Evolutionary conservation across 1,140 invertebrate genomes (phyloP), one percentile per base, ranked within the genome.

Genomic region (Xylocopa sonorina): DNA sequence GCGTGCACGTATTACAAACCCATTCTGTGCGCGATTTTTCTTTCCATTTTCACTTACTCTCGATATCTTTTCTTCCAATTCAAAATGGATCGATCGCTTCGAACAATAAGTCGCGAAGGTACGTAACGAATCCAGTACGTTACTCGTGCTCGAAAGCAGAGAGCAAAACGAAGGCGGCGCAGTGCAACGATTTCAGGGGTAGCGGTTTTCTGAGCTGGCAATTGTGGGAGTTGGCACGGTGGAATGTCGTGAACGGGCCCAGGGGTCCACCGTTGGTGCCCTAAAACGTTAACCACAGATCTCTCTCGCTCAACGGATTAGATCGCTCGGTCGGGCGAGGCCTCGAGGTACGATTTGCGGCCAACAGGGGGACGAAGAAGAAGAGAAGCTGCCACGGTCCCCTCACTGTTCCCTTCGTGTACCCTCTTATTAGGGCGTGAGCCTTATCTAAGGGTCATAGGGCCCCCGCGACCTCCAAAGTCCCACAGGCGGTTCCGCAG

Each of bases 341-440:
- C 81, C 85, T 18, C 72, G 64, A 72, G 78, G 77, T 82, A 85
- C 85, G 84, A 86, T 86, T 82, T 78, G 77, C 50, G 63, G 64
- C 71, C 67, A 78, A 84, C 71, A 77, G 66, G 46, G 71, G 74
- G 75, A 86, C 32, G 69, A 67, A 79, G 53, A 76, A 66, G 73
- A 69, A 80, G 66, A 85, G 80, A 72, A 80, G 82, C 82, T 85
- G 83, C 82, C 72, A 80, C 53, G 78, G 82, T 73, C 57, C 72
- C 73, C 82, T 84, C 75, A 82, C 83, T 41, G 69, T 85, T 73
- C 84, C 79, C 50, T 82, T 82, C 88, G 87, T 89, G 85, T 92
- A 93, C 90, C 92, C 92, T 90, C 91, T 93, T 89, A 93, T 92
- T 92, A 93, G 91, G 91, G 91, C 92, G 91, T 92, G 91, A 90